Evolutionary conservation across 2,113 vertebrate genomes (phyloP), one percentile per base, ranked within the genome.

Genomic region (Azemiops feae): DNA sequence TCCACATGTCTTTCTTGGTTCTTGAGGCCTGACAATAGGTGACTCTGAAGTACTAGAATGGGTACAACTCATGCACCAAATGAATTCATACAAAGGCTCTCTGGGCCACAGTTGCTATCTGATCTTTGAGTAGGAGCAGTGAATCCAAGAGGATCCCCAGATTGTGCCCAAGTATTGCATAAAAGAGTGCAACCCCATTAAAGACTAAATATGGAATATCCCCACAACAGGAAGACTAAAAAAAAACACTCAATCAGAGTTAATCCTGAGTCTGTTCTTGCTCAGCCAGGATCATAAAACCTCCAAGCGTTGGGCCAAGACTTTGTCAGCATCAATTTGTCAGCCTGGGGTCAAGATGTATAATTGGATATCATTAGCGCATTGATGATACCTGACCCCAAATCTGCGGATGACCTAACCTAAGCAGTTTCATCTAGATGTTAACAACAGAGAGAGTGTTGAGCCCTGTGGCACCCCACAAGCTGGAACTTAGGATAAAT

Each of bases 381-480:
- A 81, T 81, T 81, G 74, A 81, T 81, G 74, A 81, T 43, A 22
- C 74, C 74, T 81, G 74, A 81, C 74, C 34, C 74, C 34, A 81
- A 81, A 81, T 81, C 22, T 39, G 34, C 0, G 34, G 34, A 81
- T 81, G 74, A 81, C 34, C 74, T 81, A 81, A 3, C 34, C 18
- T 81, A 81, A 50, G 34, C 34, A 81, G 34, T 81, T 81, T 23
- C 74, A 43, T 81, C 34, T 81, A 81, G 3, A 43, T 81, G 34
- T 43, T 81, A 81, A 81, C 20, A 81, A 43, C 34, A 43, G 74
- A 81, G n/a, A 81, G 74, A 9, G 74, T 81, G 74, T 81, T 81
- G 34, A 43, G 18, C 74, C 18, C 74, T 81, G 74, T 43, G 74
- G 7, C 74, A 81, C 74, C 34, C 69, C 90, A 92, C 95, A 94